These are phyloP conservation scores for Vespertilio murinus DNA, from an alignment of 2,797 vertebrate species.

Conservation along the genomic window DNA sequence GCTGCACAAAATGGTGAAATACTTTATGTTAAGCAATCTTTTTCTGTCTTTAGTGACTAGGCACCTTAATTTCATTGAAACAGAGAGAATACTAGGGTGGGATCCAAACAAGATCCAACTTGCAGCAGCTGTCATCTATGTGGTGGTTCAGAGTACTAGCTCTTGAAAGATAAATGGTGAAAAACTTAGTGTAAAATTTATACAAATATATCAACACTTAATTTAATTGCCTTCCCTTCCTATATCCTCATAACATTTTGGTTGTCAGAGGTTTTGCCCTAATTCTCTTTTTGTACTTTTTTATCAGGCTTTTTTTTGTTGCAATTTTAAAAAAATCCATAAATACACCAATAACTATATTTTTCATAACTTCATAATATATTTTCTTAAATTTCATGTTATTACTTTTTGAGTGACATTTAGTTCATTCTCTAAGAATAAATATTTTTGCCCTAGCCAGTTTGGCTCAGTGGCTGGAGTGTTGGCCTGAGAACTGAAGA, in stretches of 20 bases:
- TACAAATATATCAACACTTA: background rate
- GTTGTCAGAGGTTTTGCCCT: background rate
- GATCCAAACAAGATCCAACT: background rate
- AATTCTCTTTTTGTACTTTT: background rate
- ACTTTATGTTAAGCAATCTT: background rate
- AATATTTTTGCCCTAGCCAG: background rate
- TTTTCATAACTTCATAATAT: background rate
- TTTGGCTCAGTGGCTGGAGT: too few relatives aligned
- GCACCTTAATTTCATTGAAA: background rate
- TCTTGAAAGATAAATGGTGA: background rate
- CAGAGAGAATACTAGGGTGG: background rate
- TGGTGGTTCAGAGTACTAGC: background rate
- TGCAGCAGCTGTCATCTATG: background rate
- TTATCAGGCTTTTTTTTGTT: background rate
- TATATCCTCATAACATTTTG: background rate
- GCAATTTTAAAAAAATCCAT: background rate
- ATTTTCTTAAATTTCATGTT: background rate
- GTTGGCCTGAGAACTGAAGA: too few relatives aligned
- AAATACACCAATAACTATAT: background rate
- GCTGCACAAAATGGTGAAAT: conserved; percentile 34
- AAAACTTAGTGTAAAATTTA: background rate
- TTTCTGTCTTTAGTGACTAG: background rate
- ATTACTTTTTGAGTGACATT: background rate
- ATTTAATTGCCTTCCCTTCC: background rate
- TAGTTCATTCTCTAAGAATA: background rate